Evolutionary conservation across 2,113 vertebrate species (phyloP).

Genomic region (Cephalopholis sonnerati): DNA sequence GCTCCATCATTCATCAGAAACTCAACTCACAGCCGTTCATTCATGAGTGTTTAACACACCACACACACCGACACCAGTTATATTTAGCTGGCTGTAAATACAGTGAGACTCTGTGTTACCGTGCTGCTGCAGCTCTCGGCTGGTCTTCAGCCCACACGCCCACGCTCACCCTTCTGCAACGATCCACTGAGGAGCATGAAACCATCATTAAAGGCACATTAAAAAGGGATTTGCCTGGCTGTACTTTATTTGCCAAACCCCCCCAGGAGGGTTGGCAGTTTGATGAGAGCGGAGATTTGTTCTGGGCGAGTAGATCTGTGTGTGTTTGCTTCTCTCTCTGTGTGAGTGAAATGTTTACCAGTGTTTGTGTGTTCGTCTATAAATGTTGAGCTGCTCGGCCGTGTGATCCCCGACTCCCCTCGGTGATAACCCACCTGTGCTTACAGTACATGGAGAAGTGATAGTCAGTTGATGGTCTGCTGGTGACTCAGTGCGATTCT

Average conservation of each 20-base stretch:
- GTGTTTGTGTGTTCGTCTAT: slow-evolving; percentile 27
- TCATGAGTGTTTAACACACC: slow-evolving; percentile 21
- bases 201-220: slow-evolving; percentile 66
- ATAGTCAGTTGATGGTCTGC: slow-evolving; percentile 54
- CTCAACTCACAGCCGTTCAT: slow-evolving; percentile 26
- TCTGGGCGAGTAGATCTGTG: slow-evolving; percentile 5
- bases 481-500: slow-evolving; percentile 66
- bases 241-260: slow-evolving; percentile 38
- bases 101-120: slow-evolving; percentile 5
- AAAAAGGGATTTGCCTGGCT: slow-evolving; percentile 50
- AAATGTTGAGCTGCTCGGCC: slow-evolving; percentile 25
- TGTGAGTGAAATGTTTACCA: slow-evolving; percentile 20
- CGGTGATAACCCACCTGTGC: slow-evolving; percentile 30
- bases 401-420: slow-evolving; percentile 21
- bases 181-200: slow-evolving; percentile 39
- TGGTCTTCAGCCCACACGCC: slow-evolving; percentile 18
- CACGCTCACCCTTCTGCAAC: slow-evolving; percentile 38
- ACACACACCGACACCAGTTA: neutral
- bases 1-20: slow-evolving; percentile 13
- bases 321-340: neutral
- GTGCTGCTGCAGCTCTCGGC: slow-evolving; percentile 8
- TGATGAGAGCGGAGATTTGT: slow-evolving; percentile 25
- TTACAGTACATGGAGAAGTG: slow-evolving; percentile 31
- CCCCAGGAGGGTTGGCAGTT: slow-evolving; percentile 17
- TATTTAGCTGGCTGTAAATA: slow-evolving; percentile 33